Percentiles rank a stretch among this genome's conserved stretches.
phyloP scores from a whole-genome alignment of 2,888 invertebrate species.

The Baronia brevicornis region DNA sequence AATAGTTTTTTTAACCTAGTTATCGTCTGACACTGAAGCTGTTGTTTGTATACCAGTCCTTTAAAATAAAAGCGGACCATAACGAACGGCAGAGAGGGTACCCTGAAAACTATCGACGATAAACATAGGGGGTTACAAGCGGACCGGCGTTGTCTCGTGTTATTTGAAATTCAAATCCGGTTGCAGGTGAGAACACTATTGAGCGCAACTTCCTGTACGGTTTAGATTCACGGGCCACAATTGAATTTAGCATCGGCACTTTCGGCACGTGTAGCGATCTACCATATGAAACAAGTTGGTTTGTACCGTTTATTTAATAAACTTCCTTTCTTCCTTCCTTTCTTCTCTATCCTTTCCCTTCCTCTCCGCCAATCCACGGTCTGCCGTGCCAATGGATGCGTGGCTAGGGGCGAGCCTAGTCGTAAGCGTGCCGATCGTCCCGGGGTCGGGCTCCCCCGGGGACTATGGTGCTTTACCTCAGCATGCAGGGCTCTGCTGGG shows the following conservation, averaged over 20 bases:
- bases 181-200: constrained; percentile 64
- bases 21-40: no score
- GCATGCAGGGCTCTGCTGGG: no score
- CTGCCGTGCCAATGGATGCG: no score
- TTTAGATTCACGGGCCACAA: constrained; percentile 61
- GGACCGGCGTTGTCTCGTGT: constrained; percentile 50
- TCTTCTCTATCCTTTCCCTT: no score
- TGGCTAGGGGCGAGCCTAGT: no score
- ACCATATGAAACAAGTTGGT: constrained; percentile 34
- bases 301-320: constrained; percentile 3
- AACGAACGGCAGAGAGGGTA: constrained; percentile 16
- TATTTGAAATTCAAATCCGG: constrained; percentile 68
- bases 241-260: constrained; percentile 51
- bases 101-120: constrained; percentile 39
- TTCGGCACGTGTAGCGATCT: constrained; percentile 32
- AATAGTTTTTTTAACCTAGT: no score
- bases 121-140: constrained; percentile 50
- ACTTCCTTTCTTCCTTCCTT: neutral
- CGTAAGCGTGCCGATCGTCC: no score
- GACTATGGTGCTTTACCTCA: no score
- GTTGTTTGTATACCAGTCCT: constrained; percentile 7
- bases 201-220: constrained; percentile 57
- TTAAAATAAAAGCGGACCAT: constrained; percentile 14
- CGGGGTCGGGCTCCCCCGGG: no score
- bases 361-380: no score